phyloP scores from a whole-genome alignment of 2,113 vertebrate species.

The Peromyscus leucopus region DNA sequence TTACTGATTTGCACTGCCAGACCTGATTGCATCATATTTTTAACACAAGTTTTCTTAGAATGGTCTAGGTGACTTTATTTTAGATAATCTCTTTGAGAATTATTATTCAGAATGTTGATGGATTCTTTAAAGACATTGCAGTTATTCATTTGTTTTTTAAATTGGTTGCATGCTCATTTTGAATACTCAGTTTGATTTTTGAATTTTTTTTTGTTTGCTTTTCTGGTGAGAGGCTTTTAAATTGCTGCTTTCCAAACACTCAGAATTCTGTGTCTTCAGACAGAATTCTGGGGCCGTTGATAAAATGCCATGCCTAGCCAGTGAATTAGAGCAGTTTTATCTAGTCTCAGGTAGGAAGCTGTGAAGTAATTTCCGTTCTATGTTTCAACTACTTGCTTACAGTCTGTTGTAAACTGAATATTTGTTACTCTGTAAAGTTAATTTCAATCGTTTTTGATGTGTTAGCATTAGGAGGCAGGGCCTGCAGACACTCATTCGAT shows the following conservation, averaged over 20 bases:
- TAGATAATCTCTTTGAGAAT: not conserved
- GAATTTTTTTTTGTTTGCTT: not conserved
- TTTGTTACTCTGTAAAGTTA: not conserved
- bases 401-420: not conserved
- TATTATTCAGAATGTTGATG: not conserved
- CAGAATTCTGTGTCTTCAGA: not conserved
- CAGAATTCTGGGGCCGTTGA: not conserved
- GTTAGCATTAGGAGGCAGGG: not conserved
- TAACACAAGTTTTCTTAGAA: not conserved
- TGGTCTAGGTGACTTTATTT: not conserved
- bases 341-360: not conserved
- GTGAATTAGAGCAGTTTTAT: not conserved
- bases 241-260: not conserved
- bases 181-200: not conserved
- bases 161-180: not conserved
- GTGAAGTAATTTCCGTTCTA: not conserved
- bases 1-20: not conserved
- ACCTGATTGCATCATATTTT: not conserved
- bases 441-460: not conserved
- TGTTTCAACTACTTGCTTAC: not conserved
- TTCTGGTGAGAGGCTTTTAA: not conserved
- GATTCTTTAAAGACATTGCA: not conserved
- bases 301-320: not conserved
- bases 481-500: not conserved
- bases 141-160: not conserved